These are phyloP conservation scores for Spinus pinus DNA, from an alignment of 2,797 vertebrate species.

Conservation along the genomic window DNA sequence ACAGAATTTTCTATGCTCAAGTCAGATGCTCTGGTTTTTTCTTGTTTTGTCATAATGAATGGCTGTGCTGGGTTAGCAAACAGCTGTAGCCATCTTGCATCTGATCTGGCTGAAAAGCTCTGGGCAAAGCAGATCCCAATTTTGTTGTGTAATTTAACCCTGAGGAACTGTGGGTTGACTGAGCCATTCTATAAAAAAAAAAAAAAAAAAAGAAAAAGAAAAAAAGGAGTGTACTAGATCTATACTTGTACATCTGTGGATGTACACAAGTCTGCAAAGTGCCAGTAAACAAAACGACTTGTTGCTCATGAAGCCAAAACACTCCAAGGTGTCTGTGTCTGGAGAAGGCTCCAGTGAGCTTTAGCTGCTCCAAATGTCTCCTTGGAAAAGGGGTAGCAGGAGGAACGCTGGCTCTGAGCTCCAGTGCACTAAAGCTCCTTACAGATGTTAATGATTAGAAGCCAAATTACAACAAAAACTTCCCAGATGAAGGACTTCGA, in stretches of 20 bases:
- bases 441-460: not conserved
- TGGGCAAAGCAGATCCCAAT: not conserved
- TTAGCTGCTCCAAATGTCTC: not conserved
- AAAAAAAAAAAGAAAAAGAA: not conserved
- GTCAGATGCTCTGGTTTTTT: not conserved
- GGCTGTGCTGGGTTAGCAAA: not conserved
- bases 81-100: not conserved
- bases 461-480: not conserved
- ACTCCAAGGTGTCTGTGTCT: not conserved
- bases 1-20: not conserved
- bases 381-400: not conserved
- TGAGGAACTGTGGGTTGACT: not conserved
- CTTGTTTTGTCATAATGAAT: not conserved
- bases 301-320: not conserved
- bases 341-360: not conserved
- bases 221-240: not conserved
- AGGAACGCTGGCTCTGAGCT: not conserved
- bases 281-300: not conserved
- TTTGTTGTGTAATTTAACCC: not conserved
- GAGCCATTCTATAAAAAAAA: not conserved
- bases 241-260: not conserved
- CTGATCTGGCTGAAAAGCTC: not conserved
- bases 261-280: not conserved
- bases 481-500: not conserved
- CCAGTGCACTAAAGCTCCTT: not conserved